Conservation (phyloP, 2,113 vertebrate genomes). For the Ornithorhynchus anatinus region DNA sequence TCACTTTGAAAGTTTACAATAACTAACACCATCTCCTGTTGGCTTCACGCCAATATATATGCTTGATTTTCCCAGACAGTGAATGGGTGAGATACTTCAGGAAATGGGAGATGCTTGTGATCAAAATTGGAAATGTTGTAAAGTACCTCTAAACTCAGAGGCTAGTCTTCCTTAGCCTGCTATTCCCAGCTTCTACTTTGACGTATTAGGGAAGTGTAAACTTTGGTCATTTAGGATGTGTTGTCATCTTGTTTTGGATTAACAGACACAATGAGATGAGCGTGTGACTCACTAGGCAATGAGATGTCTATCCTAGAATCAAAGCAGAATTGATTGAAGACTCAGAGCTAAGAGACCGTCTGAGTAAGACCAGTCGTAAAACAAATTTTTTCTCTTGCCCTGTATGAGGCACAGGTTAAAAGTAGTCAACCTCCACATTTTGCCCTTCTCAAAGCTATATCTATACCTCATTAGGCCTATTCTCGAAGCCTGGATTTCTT, state of each 20-base stretch:
- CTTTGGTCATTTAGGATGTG: not conserved
- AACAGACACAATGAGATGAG: not conserved
- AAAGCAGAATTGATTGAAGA: not conserved
- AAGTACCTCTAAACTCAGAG: not conserved
- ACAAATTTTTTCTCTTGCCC: not conserved
- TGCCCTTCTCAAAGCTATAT: not conserved
- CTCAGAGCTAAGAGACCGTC: not conserved
- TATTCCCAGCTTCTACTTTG: not conserved
- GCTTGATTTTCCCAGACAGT: too few relatives aligned
- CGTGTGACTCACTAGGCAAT: not conserved
- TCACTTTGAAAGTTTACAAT: too few relatives aligned
- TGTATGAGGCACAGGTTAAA: not conserved
- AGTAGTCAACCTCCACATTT: too few relatives aligned
- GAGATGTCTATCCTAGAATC: not conserved
- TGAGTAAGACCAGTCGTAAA: not conserved
- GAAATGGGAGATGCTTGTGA: not conserved
- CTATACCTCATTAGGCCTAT: not conserved
- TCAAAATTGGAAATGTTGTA: not conserved
- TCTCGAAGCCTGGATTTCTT: not conserved
- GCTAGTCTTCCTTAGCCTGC: not conserved
- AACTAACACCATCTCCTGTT: too few relatives aligned
- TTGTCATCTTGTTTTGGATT: not conserved
- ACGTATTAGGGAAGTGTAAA: not conserved
- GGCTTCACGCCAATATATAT: too few relatives aligned
- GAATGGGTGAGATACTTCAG: too few relatives aligned